phyloP scores from a whole-genome alignment of 2,888 invertebrate genomes.

The Azorinus chamasolen region DNA sequence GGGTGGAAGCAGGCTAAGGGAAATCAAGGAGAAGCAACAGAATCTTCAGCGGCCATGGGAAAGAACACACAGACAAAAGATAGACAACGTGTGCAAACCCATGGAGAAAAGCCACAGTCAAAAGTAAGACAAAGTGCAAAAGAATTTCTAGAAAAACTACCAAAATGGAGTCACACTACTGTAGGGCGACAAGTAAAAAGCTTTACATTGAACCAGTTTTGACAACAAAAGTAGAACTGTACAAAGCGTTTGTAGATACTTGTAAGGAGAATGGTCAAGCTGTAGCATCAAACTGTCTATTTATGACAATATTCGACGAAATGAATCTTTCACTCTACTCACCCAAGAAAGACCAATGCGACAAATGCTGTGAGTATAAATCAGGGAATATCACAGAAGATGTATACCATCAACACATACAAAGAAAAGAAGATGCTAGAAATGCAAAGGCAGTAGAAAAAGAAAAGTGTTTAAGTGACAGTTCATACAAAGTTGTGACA shows the following conservation, averaged over 20 bases:
- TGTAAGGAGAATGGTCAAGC: slow-evolving; percentile 5
- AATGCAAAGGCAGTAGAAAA: slow-evolving; percentile 48
- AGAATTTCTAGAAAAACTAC: too few species aligned
- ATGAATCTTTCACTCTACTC: slow-evolving; percentile 40
- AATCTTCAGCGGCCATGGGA: too few species aligned
- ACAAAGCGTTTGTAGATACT: slow-evolving; percentile 19
- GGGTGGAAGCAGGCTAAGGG: too few species aligned
- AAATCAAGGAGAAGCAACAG: too few species aligned
- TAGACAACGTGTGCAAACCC: too few species aligned
- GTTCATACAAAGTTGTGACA: slow-evolving; percentile 31
- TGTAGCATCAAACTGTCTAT: slow-evolving; percentile 4
- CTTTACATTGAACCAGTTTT: slow-evolving; percentile 47
- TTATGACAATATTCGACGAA: slow-evolving; percentile 33
- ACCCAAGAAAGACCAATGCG: slow-evolving; percentile 59
- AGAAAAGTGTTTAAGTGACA: slow-evolving; percentile 10
- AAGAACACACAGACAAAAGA: too few species aligned
- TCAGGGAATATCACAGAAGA: slow-evolving; percentile 49
- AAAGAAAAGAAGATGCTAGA: slow-evolving; percentile 36
- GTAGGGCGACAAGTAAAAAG: slow-evolving; percentile 43
- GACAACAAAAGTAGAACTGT: slow-evolving; percentile 29
- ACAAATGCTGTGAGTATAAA: slow-evolving; percentile 49
- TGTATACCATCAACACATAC: slow-evolving; percentile 41
- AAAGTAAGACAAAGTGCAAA: too few species aligned
- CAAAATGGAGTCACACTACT: too few species aligned
- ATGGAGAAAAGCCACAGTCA: too few species aligned